Conservation (phyloP, 2,113 vertebrate species). For the Ovibos moschatus region DNA sequence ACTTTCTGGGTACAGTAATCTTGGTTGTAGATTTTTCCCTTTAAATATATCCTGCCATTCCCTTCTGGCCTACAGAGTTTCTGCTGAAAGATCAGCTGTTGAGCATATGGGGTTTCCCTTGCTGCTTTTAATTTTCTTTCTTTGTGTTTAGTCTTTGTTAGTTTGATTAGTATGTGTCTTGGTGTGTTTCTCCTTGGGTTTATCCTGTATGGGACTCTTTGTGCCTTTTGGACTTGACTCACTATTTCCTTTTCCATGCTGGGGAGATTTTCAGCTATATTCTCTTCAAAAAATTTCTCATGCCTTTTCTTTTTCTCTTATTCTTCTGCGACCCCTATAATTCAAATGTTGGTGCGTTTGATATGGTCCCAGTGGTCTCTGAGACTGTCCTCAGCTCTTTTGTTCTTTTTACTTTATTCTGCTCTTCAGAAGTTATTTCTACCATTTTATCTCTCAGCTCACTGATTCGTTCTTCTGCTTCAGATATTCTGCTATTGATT, state of each 20-base stretch:
- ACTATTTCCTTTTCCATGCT: background rate
- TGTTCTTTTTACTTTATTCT: background rate
- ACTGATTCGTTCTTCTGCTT: background rate
- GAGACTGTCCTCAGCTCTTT: background rate
- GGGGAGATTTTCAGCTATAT: background rate
- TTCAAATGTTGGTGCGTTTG: fast-evolving
- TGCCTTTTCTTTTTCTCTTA: background rate
- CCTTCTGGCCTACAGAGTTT: background rate
- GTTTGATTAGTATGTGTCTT: background rate
- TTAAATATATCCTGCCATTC: background rate
- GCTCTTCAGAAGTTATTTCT: background rate
- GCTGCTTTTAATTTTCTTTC: background rate
- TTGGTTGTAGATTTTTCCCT: background rate
- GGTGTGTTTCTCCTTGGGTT: background rate
- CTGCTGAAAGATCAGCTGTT: background rate
- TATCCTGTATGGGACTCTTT: background rate
- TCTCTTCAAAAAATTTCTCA: background rate
- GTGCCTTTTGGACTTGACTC: background rate
- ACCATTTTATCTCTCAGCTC: background rate
- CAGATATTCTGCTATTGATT: background rate
- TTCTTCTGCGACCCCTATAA: background rate
- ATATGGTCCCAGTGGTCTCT: background rate
- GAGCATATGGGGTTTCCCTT: background rate
- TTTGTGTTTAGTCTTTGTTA: background rate
- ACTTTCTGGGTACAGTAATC: background rate